Evolutionary conservation across 2,888 invertebrate genomes (phyloP).

Genomic region (Geophilus truncorum): DNA sequence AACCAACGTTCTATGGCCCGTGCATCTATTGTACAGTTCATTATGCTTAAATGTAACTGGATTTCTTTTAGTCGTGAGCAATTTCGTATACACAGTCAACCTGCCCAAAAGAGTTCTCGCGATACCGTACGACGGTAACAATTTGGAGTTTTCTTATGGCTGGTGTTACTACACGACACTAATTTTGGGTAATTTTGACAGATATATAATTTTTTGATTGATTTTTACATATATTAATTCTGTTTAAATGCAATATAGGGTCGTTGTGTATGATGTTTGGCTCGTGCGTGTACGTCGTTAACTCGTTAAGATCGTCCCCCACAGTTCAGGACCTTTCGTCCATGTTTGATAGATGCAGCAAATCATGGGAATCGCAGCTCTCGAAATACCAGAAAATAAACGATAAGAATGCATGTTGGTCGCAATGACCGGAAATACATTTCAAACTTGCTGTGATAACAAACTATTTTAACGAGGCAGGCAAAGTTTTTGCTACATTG

Average conservation of each 20-base stretch:
- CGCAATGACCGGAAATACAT: neutral
- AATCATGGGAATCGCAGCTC: neutral
- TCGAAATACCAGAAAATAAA: neutral
- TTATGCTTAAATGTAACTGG: slow-evolving; percentile 77
- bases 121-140: slow-evolving; percentile 76
- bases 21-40: slow-evolving; percentile 81
- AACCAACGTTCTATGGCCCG: slow-evolving; percentile 79
- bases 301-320: neutral
- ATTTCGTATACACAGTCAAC: slow-evolving; percentile 67
- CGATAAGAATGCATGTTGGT: neutral
- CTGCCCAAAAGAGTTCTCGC: slow-evolving; percentile 72
- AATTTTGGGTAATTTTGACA: neutral
- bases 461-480: neutral
- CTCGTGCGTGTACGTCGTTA: neutral
- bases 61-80: slow-evolving; percentile 69
- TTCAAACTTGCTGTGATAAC: neutral
- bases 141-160: slow-evolving; percentile 76
- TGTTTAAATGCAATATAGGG: neutral
- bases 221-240: neutral
- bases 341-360: neutral
- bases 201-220: neutral
- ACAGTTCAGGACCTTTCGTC: neutral
- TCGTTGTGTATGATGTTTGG: neutral
- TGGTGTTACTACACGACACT: slow-evolving; percentile 72
- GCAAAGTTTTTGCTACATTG: neutral